Evolutionary conservation across 92 coral and sea anemone species (phyloP), one percentile per base, ranked within the genome.

Genomic region (Pocillopora meandrina): DNA sequence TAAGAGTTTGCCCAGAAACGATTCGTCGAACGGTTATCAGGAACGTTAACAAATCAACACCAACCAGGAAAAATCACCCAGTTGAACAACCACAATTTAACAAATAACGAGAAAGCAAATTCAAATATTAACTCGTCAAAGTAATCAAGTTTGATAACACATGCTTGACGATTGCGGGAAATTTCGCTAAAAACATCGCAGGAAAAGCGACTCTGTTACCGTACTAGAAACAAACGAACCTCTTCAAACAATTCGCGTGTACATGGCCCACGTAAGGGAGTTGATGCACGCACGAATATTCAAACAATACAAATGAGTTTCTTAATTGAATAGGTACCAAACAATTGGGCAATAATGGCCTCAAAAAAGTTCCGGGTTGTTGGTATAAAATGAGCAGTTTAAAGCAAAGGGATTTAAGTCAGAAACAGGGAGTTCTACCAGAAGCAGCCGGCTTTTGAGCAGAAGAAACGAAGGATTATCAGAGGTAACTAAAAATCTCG

Each of bases 281-380:
- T 68, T 31, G 49, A 13, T 33, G 35, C 74, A 55, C 74, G 52
- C 56, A 70, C 74, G 74, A 70, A 15, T 70, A 70, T 34, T 70
- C 42, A 12, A 34, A 70, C 19, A 36, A 70, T 70, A 34, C 74
- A 70, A 70, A 70, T 70, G 56, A 70, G 74, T 70, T 70, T 36
- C 20, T 34, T 70, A 34, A 55, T 70, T 36, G 35, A 74, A 74
- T 19, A 49, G 61, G 0, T 35, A 55, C 2, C 19, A 74, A 60
- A 74, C 33, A 74, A 74, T 12, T 47, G 42, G 2, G 12, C 6
- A 42, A 49, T 57, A 74, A 74, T 52, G 63, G 19, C 20, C 63
- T 55, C 47, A 52, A 12, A 74, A 74, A 74, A 56, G 78, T 74
- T 74, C 78, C 78, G 78, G 60, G 78, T 74, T 74, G 78, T 74